A percentile compares a stretch with the other conserved stretches of the same genome.
Conservation (phyloP, 1,140 invertebrate species). For the Pomacea maculata region DNA sequence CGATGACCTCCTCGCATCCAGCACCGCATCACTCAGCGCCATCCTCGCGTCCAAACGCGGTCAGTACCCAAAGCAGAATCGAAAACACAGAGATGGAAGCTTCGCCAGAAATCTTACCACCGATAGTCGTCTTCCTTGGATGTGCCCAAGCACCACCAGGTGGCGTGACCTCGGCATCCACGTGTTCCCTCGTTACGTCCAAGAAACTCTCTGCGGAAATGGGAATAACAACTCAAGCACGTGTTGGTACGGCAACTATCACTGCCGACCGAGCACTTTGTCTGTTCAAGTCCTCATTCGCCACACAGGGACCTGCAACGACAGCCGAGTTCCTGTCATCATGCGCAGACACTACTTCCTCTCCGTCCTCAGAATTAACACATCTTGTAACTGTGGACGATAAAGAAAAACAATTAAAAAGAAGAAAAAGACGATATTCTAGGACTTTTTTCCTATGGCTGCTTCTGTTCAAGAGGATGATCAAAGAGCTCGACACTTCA, state of each 20-base stretch:
- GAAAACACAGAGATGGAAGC: neutral
- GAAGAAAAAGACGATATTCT: no score
- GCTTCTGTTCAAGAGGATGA: no score
- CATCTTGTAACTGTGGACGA: slow-evolving; percentile 6
- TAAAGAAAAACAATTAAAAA: no score
- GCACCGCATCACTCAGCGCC: neutral
- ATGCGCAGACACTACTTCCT: slow-evolving; percentile 23
- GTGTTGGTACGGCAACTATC: slow-evolving; percentile 13
- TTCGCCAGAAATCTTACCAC: neutral
- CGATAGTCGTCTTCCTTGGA: neutral
- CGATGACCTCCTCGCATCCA: no score
- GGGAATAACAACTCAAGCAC: neutral
- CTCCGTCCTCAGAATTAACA: slow-evolving; percentile 16
- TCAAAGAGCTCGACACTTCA: no score
- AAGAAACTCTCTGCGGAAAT: slow-evolving; percentile 5
- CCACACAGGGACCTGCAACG: slow-evolving; percentile 18
- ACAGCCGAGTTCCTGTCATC: slow-evolving; percentile 6
- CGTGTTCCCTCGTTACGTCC: slow-evolving; percentile 22
- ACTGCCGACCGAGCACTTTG: slow-evolving; percentile 5
- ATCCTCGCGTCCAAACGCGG: neutral
- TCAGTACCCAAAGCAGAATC: neutral
- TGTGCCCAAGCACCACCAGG: neutral
- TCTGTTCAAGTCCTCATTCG: slow-evolving; percentile 14
- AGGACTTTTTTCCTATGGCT: no score
- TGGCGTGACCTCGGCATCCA: slow-evolving; percentile 16